A percentile compares a stretch with the other conserved stretches of the same genome.
Conservation (phyloP, 2,797 vertebrate species). For the Neopelma chrysocephalum region DNA sequence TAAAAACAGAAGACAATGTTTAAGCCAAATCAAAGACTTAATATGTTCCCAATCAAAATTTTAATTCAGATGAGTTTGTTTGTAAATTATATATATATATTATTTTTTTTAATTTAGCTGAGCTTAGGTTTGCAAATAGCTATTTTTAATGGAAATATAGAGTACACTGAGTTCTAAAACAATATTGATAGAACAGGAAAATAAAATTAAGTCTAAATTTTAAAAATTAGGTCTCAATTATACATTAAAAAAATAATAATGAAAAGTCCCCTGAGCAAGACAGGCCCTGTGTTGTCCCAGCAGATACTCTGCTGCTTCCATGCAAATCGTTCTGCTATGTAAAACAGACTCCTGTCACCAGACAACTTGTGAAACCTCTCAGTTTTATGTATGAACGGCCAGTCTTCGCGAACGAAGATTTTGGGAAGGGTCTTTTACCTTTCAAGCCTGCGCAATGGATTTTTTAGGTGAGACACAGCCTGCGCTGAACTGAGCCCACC, state of each 20-base stretch:
- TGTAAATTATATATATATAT: background rate
- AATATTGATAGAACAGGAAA: background rate
- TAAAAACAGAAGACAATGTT: background rate
- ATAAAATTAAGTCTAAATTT: background rate
- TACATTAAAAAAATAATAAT: background rate
- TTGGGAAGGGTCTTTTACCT: no score
- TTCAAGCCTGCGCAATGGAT: no score
- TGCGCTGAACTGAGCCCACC: no score
- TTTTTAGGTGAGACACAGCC: no score
- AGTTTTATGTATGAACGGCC: no score
- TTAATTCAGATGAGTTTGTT: background rate
- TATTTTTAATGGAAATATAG: background rate
- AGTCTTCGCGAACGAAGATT: no score
- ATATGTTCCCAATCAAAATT: background rate
- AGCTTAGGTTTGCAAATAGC: background rate
- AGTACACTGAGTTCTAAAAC: background rate
- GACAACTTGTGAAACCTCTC: background rate
- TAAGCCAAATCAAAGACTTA: background rate
- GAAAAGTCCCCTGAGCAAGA: background rate
- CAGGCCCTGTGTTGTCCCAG: background rate
- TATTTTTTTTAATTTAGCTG: background rate
- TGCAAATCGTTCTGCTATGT: background rate
- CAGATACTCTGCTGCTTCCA: background rate
- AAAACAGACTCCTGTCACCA: background rate
- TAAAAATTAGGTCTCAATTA: background rate